phyloP scores from a whole-genome alignment of 2,888 invertebrate genomes.

The Zygaena filipendulae region DNA sequence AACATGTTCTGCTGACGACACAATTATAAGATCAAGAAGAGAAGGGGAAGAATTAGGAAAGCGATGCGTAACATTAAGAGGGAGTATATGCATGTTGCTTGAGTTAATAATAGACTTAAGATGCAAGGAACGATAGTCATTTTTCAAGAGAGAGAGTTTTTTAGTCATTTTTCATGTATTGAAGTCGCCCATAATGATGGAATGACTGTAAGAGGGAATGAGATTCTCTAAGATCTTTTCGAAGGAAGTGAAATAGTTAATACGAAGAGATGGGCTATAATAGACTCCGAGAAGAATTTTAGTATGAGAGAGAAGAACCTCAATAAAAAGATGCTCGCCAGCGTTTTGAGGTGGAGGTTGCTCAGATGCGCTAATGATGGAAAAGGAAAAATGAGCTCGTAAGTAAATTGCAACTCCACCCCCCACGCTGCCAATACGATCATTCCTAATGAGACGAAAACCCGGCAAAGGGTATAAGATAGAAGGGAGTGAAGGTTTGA shows the following conservation, averaged over 20 bases:
- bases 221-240: conserved; percentile 3
- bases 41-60: too few relatives aligned
- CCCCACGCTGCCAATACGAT: conserved; percentile 4
- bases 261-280: conserved; percentile 8
- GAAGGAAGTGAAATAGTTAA: conserved; percentile 11
- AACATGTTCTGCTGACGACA: conserved; percentile 4
- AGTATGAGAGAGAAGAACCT: conserved; percentile 3
- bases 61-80: too few relatives aligned
- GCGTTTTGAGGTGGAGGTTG: conserved; percentile 1
- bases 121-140: not conserved
- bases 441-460: conserved; percentile 11
- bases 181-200: conserved; percentile 1
- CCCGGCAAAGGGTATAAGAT: conserved; percentile 7
- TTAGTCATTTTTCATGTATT: conserved; percentile 1
- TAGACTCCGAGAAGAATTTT: conserved; percentile 11
- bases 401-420: conserved; percentile 14
- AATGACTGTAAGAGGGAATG: not conserved
- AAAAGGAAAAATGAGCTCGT: conserved; percentile 6
- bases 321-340: conserved; percentile 12
- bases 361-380: conserved; percentile 2
- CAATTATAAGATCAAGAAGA: conserved; percentile 11
- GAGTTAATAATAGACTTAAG: too few relatives aligned
- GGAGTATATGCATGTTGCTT: too few relatives aligned
- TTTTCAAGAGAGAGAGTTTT: not conserved
- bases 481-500: conserved; percentile 7